Evolutionary conservation across 2,888 invertebrate species (phyloP).

Genomic region (Kuschelorhynchus macadamiae): DNA sequence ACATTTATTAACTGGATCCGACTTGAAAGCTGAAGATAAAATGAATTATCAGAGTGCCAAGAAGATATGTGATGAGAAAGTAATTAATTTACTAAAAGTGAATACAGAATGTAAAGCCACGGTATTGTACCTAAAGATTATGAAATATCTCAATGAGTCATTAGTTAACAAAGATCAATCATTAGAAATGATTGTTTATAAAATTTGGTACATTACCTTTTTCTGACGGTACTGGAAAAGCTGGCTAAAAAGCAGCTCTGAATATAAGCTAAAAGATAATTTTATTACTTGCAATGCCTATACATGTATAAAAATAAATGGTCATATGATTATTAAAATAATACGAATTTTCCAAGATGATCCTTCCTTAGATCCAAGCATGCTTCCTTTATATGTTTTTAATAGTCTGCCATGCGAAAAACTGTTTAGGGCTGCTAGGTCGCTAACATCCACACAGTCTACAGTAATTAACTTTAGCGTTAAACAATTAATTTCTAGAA

Average conservation of each 20-base stretch:
- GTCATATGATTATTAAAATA: slow-evolving; percentile 1
- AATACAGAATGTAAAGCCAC: slow-evolving; percentile 36
- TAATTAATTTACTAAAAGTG: slow-evolving; percentile 20
- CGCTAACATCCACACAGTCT: slow-evolving; percentile 13
- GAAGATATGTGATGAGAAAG: slow-evolving; percentile 28
- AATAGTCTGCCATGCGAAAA: slow-evolving; percentile 16
- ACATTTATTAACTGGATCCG: slow-evolving; percentile 35
- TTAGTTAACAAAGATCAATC: slow-evolving; percentile 25
- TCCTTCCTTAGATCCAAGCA: slow-evolving; percentile 8
- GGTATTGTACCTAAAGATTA: slow-evolving; percentile 37
- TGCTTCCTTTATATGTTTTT: slow-evolving; percentile 4
- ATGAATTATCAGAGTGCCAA: slow-evolving; percentile 22
- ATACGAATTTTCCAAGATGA: slow-evolving; percentile 1
- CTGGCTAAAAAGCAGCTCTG: slow-evolving; percentile 5
- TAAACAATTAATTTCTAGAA: slow-evolving; percentile 8
- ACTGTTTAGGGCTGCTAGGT: slow-evolving; percentile 5
- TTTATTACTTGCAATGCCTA: slow-evolving; percentile 23
- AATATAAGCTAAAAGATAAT: slow-evolving; percentile 12
- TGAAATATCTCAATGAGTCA: slow-evolving; percentile 31
- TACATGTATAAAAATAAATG: slow-evolving; percentile 10
- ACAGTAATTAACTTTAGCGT: slow-evolving; percentile 3
- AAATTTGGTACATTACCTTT: slow-evolving; percentile 30
- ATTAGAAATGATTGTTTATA: slow-evolving; percentile 9
- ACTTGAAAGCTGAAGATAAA: slow-evolving; percentile 39
- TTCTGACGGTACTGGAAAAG: slow-evolving; percentile 3